Base-by-base conservation (phyloP, 2,888 invertebrate genomes). In the Phyto melanocephala region DNA sequence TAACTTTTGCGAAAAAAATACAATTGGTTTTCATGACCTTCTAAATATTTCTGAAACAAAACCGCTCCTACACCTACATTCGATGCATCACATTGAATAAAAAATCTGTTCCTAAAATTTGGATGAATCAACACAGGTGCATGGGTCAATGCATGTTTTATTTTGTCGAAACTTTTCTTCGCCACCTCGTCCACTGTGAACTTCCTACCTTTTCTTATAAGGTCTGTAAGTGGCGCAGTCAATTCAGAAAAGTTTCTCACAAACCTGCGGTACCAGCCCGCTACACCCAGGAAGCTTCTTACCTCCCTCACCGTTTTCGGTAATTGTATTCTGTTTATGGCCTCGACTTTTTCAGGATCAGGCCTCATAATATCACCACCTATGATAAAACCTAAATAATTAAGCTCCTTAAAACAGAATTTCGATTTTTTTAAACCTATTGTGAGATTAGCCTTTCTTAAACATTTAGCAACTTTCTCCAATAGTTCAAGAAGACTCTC, bases 331-430 rank as follows among this genome's bases (percentile, higher is more conserved):
- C 15, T 42, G 0, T 11, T 35, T 2, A 85, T 81, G 0, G 80
- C 82, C 7, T 63, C 47, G 0, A 80, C 70, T 11, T 81, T 81
- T 1, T 50, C 54, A 0, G 81, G 76, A 35, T 81, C 81, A 4
- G 65, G 58, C 33, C 28, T n/a, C n/a, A n/a, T 50, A 17, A 81
- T 67, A 20, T 65, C 75, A 10, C 37, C n/a, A n/a, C n/a, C n/a
- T n/a, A n/a, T n/a, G n/a, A n/a, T n/a, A n/a, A n/a, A n/a, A n/a
- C n/a, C n/a, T n/a, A n/a, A n/a, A n/a, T n/a, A n/a, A n/a, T n/a
- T n/a, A n/a, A n/a, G n/a, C n/a, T n/a, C n/a, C n/a, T n/a, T n/a
- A n/a, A n/a, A n/a, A n/a, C n/a, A n/a, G n/a, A n/a, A n/a, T n/a
- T n/a, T n/a, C n/a, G n/a, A 37, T 37, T 37, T 37, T 3, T 11